Conservation (phyloP, 1,140 invertebrate species). For the Magallana ariakensis region DNA sequence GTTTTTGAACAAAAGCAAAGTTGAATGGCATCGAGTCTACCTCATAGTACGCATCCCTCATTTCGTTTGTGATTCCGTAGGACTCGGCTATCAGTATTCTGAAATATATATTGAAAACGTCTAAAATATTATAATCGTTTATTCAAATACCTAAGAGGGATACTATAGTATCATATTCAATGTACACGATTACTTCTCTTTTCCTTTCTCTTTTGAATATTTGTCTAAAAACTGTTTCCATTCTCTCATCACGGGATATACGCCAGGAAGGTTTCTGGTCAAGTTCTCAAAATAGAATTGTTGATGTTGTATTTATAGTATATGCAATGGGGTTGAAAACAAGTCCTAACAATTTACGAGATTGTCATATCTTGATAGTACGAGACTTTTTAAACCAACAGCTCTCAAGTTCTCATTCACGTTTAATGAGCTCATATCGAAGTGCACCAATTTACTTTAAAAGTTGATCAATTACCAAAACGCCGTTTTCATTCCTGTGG, state of each 20-base stretch:
- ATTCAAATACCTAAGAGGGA: not conserved
- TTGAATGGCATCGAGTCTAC: conserved; percentile 86
- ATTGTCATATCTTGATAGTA: too few species aligned
- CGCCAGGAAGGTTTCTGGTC: conserved; percentile 45
- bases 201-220: not conserved
- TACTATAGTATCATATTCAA: not conserved
- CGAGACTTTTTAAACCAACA: too few species aligned
- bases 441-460: too few species aligned
- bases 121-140: not conserved
- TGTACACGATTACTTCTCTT: not conserved
- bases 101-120: conserved; percentile 59
- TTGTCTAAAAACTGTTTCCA: not conserved
- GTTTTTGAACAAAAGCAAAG: conserved; percentile 80
- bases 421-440: too few species aligned
- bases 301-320: too few species aligned
- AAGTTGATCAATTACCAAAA: conserved; percentile 38
- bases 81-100: conserved; percentile 88
- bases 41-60: conserved; percentile 85
- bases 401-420: too few species aligned
- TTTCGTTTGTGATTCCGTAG: conserved; percentile 81
- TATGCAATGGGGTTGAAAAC: too few species aligned
- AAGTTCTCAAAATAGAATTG: conserved; percentile 1
- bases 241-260: conserved; percentile 14
- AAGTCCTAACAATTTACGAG: too few species aligned
- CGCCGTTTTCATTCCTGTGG: conserved; percentile 55